Evolutionary conservation across 2,888 invertebrate genomes (phyloP).

Genomic region (Cosmia pyralina): DNA sequence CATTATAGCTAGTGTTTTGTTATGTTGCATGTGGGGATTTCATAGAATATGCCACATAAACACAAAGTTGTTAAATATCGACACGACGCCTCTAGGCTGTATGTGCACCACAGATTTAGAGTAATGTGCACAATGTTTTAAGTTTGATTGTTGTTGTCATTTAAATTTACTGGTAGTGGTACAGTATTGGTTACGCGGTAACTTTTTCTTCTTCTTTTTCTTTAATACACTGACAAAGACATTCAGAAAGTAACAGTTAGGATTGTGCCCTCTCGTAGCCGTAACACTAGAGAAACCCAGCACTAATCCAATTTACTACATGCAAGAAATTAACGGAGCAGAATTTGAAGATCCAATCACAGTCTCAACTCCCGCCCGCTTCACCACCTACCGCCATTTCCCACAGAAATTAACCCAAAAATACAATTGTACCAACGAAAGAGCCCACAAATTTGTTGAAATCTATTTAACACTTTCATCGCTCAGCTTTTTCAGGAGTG

Average conservation of each 20-base stretch:
- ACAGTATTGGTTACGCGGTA: too few relatives aligned
- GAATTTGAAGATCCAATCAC: conserved; percentile 31
- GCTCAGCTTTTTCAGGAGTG: conserved; percentile 52
- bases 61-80: neutral
- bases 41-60: neutral
- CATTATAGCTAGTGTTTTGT: conserved; percentile 12
- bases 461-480: conserved; percentile 62
- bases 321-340: neutral
- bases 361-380: neutral
- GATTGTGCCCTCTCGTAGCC: too few relatives aligned
- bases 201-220: too few relatives aligned
- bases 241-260: too few relatives aligned
- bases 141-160: too few relatives aligned
- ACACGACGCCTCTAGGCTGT: neutral
- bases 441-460: conserved; percentile 53
- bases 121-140: too few relatives aligned
- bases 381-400: neutral
- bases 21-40: neutral
- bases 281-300: too few relatives aligned
- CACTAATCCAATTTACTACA: conserved; percentile 1
- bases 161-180: too few relatives aligned
- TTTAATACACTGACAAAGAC: too few relatives aligned
- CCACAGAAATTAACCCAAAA: conserved; percentile 39
- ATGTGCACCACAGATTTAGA: too few relatives aligned
- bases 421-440: conserved; percentile 46